Evolutionary conservation across 2,113 vertebrate species (phyloP), one percentile per base, ranked within the genome.

Genomic region (Datnioides undecimradiatus): DNA sequence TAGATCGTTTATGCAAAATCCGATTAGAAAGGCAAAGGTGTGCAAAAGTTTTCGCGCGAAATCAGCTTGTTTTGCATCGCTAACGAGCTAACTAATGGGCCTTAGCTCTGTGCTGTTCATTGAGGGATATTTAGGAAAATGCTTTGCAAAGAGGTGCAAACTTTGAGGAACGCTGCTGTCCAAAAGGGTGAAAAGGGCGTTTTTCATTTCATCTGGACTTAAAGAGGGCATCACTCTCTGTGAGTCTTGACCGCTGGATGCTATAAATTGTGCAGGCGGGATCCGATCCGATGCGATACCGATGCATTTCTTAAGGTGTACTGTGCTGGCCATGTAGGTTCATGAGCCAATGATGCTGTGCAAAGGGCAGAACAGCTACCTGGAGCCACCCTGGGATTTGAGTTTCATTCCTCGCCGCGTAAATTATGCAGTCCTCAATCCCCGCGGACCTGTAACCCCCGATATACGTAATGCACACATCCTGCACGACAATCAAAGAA

Each of bases 391-490:
- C 27, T 46, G 5, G 41, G 63, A 76, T 65, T 40, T 23, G 34
- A n/a, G 23, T 54, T 46, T 10, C 43, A 73, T 60, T 45, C 36
- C 36, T 67, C 33, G 21, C 19, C 14, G 31, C 19, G 31, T 77
- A 65, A 77, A 82, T 85, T 62, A 78, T 66, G 67, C 52, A 75
- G 46, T 58, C 45, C 23, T 81, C 45, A 51, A 25, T 33, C 79
- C 65, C 76, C 34, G 29, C 4, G 13, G 68, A 76, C 74, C 74
- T 74, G 43, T 62, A 82, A 58, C 67, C 40, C 31, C 46, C 6
- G 11, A 38, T 41, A 73, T 67, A 73, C 70, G 80, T 81, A 73
- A 85, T 82, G n/a, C 38, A 52, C 57, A 71, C 73, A 57, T 62
- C 33, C 23, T 27, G n/a, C 33, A 57, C 0, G 23, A 64, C 54